Base-by-base conservation (phyloP, 2,113 vertebrate genomes). In the Nyctereutes procyonoides region DNA sequence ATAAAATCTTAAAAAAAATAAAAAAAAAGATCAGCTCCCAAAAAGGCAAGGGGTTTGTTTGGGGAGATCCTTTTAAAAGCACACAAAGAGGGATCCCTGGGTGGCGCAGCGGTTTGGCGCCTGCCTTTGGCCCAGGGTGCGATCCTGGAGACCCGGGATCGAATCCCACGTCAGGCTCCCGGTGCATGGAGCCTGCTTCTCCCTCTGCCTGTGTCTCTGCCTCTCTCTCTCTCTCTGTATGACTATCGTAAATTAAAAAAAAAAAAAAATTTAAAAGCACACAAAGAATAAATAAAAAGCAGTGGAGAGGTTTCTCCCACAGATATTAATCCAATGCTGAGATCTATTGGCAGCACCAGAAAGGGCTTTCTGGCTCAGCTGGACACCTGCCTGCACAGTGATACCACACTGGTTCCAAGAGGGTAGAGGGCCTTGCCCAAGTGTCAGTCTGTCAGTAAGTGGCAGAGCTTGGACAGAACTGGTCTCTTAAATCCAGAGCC, bases 181-280 rank as follows among this genome's bases (percentile, higher is more conserved):
- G n/a, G n/a, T n/a, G n/a, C n/a, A n/a, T n/a, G n/a, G n/a, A n/a
- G n/a, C n/a, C n/a, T n/a, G n/a, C n/a, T n/a, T n/a, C n/a, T n/a
- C n/a, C n/a, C n/a, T n/a, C n/a, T n/a, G n/a, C n/a, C n/a, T n/a
- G n/a, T n/a, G n/a, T n/a, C n/a, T n/a, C n/a, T n/a, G n/a, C n/a
- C n/a, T n/a, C n/a, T n/a, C n/a, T n/a, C n/a, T n/a, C n/a, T n/a
- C n/a, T n/a, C n/a, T n/a, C n/a, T n/a, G n/a, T n/a, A n/a, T n/a
- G n/a, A n/a, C n/a, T n/a, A n/a, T n/a, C n/a, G n/a, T n/a, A n/a
- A n/a, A n/a, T n/a, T n/a, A n/a, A n/a, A n/a, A n/a, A n/a, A n/a
- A n/a, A n/a, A n/a, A n/a, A n/a, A n/a, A n/a, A n/a, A n/a, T 83
- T 86, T 51, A 77, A 91, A 97, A 76, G 43, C 35, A 69, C 35